Conservation (phyloP, 92 coral and sea anemone genomes). For the Zoanthus sociatus region DNA sequence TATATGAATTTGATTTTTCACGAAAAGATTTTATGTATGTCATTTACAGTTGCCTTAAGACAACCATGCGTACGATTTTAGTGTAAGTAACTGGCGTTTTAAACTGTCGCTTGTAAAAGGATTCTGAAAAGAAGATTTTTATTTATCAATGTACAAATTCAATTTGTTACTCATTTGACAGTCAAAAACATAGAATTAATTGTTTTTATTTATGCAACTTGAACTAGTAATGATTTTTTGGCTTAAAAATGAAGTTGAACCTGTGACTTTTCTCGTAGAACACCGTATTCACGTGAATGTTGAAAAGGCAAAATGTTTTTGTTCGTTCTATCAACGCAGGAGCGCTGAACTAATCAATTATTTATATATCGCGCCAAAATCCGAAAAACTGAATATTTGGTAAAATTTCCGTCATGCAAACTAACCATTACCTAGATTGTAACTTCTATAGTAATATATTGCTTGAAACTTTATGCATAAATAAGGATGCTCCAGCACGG, state of each 20-base stretch:
- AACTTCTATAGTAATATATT: background rate
- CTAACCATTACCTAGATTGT: background rate
- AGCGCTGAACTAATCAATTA: background rate
- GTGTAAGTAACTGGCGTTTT: background rate
- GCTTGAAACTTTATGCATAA: background rate
- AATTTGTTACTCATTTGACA: no score
- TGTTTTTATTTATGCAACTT: no score
- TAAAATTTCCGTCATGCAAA: no score
- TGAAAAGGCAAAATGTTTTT: background rate
- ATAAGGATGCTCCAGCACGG: background rate
- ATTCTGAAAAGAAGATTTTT: no score
- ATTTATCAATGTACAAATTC: no score
- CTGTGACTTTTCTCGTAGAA: no score
- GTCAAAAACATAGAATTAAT: no score
- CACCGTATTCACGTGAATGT: background rate
- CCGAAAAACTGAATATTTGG: no score
- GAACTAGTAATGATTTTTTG: no score
- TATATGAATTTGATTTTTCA: background rate
- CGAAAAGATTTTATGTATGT: background rate
- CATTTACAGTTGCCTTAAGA: background rate
- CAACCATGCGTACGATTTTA: background rate
- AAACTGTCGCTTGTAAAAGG: no score
- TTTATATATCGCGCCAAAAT: background rate
- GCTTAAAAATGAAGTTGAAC: no score
- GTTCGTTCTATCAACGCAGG: background rate